These are phyloP conservation scores for Montipora foliosa DNA, from an alignment of 64 coral and sea anemone species.

Conservation along the genomic window DNA sequence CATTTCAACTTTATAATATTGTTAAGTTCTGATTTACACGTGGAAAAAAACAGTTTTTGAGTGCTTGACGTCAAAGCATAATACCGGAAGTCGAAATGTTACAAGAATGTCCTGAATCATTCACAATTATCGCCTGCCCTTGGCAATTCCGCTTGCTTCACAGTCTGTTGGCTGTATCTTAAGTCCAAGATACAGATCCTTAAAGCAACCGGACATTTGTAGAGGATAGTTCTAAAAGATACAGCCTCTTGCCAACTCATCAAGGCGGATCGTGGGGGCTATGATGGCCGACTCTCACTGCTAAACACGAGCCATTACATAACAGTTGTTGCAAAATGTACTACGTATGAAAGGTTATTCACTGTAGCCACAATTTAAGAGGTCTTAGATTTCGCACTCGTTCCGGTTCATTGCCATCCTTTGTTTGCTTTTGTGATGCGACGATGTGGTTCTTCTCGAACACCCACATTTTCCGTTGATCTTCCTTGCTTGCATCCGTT, in stretches of 20 bases:
- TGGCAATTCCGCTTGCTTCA: too few species aligned
- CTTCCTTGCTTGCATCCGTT: neutral
- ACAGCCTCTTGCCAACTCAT: neutral
- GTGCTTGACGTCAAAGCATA: neutral
- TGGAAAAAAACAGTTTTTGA: neutral
- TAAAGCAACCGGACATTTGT: too few species aligned
- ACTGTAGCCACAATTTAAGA: neutral
- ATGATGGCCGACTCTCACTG: too few species aligned
- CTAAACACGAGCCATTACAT: too few species aligned
- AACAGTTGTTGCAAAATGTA: too few species aligned
- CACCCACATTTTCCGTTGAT: neutral
- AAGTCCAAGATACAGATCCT: too few species aligned
- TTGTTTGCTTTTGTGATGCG: neutral
- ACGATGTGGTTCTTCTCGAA: neutral
- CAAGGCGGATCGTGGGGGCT: neutral
- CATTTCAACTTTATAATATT: neutral
- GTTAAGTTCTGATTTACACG: neutral
- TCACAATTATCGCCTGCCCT: neutral
- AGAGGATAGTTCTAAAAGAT: too few species aligned
- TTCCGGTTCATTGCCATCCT: neutral
- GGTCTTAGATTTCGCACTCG: too few species aligned
- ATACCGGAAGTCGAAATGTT: conserved; percentile 4
- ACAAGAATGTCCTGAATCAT: neutral
- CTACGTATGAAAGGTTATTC: neutral
- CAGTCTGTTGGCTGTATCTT: too few species aligned